Evolutionary conservation across 2,113 vertebrate genomes (phyloP), one percentile per base, ranked within the genome.

Genomic region (Oncorhynchus keta): DNA sequence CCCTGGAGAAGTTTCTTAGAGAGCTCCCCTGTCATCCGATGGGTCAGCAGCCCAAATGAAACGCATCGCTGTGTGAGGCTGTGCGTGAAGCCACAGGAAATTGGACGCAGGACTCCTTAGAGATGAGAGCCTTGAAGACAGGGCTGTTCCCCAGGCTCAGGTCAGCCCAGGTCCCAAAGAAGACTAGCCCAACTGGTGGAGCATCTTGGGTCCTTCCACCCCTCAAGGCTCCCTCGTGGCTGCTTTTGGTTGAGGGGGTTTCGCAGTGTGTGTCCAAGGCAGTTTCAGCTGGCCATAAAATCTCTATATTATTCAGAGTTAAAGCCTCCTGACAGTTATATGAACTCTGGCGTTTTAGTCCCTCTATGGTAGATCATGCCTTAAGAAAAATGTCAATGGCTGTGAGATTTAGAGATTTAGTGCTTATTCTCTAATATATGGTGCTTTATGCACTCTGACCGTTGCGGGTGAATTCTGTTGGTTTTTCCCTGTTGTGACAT

Each of bases 21-120:
- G 76, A 45, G 5, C 12, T 48, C 61, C 68, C 67, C 68, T 57
- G 68, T 76, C 55, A 75, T 82, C 75, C 70, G 70, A 45, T 81
- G 59, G 77, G 72, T 77, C 77, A 79, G 68, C 70, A 70, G 49
- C 68, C 55, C 74, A 67, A 75, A 78, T 79, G 49, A 81, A 75
- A 51, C 20, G 18, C 24, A 68, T 39, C 18, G 49, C 66, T 26
- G 39, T 57, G 57, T 75, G 76, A 73, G 45, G 59, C 59, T 39
- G 75, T 74, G 72, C 71, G 66, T 70, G 75, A 78, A 74, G 51
- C 59, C 26, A 74, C 59, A 32, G 68, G 62, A 71, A 77, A 79
- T 80, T 81, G 74, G 30, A 49, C 65, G 65, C 65, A 30, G 79
- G 65, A 72, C 75, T 68, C 72, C 70, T 72, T 14, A 55, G 51